A percentile compares a stretch with the other conserved stretches of the same genome.
Evolutionary conservation across 1,140 invertebrate species (phyloP).

Genomic region (Dreissena rostriformis): DNA sequence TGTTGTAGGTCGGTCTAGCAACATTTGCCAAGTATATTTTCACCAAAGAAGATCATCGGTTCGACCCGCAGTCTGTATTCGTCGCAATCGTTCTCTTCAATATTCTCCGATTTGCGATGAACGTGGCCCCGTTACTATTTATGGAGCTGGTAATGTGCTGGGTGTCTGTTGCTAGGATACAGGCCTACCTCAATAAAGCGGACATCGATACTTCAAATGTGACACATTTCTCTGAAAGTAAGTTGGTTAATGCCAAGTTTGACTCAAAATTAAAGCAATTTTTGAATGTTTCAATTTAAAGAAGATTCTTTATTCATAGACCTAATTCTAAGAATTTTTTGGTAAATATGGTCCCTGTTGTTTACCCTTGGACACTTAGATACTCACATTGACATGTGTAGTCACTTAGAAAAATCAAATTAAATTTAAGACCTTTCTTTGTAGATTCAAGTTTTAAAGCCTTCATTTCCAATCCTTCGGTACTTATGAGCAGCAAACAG

Average conservation of each 20-base stretch:
- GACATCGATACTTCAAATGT: constrained; percentile 48
- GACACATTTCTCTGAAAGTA: background rate
- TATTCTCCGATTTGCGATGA: constrained; percentile 94
- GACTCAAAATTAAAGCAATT: too few relatives aligned
- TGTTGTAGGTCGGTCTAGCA: constrained; percentile 81
- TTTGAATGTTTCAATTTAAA: too few relatives aligned
- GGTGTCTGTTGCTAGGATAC: constrained; percentile 41
- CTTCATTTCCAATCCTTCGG: too few relatives aligned
- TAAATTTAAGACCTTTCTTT: too few relatives aligned
- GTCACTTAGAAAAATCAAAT: too few relatives aligned
- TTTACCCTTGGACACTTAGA: too few relatives aligned
- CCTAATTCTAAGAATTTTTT: too few relatives aligned
- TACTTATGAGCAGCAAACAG: too few relatives aligned
- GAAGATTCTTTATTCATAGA: too few relatives aligned
- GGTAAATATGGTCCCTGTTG: too few relatives aligned
- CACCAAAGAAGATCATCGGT: constrained; percentile 71
- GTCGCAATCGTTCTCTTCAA: constrained; percentile 98
- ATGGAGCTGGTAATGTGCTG: constrained; percentile 24
- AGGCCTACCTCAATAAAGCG: constrained; percentile 33
- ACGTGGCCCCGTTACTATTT: constrained; percentile 30
- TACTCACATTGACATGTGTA: too few relatives aligned
- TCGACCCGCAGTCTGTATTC: constrained; percentile 86
- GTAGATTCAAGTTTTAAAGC: too few relatives aligned
- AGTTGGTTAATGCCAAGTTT: constrained; percentile 24
- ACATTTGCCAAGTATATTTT: constrained; percentile 85